Base-by-base conservation (phyloP, 2,113 vertebrate genomes). In the Fukomys damarensis region DNA sequence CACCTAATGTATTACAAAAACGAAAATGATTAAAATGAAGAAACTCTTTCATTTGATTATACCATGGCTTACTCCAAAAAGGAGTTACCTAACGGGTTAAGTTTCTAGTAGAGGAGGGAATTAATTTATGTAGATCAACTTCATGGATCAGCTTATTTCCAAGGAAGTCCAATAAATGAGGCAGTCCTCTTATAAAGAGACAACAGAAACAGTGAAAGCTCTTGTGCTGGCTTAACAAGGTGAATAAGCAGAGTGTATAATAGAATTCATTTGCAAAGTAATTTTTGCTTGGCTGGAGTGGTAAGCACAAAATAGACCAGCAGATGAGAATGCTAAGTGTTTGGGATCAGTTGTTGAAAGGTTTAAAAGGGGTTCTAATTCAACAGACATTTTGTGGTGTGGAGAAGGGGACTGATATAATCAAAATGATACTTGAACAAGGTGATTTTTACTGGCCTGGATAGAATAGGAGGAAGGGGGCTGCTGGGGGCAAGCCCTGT, bases 271-370 rank as follows among this genome's bases (percentile, higher is more conserved):
- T 96, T 95, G 96, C 93, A 82, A 54, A 91, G 93, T 94, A 76
- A 88, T 93, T 88, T 96, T 93, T 95, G 96, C 93, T 83, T 93
- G 97, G 89, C 96, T 93, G 77, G 92, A 94, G 94, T 58, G 83
- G 95, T 61, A 52, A 83, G 96, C 87, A 68, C 95, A 93, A 61
- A 95, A 77, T 63, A 85, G 86, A 65, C 56, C 38, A 83, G 95
- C 74, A 38, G 89, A 96, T 9, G 66, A 86, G 89, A 96, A 58
- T n/a, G 3, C 65, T 41, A 85, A 86, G 92, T 93, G 82, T 90
- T 72, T 96, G 94, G 84, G 56, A 85, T 83, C 94, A 24, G 85
- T 76, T 54, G 94, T 72, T 80, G 89, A 89, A 94, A 91, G 94
- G 66, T 89, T 97, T 95, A 83, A 89, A 95, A 93, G 58, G 91